A percentile compares a stretch with the other conserved stretches of the same genome.
These are phyloP conservation scores for Ochropleura plecta DNA, from an alignment of 2,888 invertebrate species.

Conservation along the genomic window DNA sequence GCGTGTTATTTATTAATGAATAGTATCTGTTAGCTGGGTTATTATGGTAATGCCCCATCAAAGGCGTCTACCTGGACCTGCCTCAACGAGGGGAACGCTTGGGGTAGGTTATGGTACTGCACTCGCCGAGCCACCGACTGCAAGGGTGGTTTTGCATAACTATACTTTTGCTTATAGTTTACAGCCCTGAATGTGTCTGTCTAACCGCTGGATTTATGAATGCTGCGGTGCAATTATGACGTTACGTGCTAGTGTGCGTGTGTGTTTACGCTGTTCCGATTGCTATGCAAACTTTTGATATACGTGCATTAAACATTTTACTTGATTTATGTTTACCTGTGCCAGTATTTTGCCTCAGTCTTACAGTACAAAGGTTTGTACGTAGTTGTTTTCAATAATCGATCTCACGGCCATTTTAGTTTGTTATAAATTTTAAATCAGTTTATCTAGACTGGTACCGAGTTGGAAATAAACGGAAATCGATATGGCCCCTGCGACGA, in stretches of 20 bases:
- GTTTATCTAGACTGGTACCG: conserved; percentile 75
- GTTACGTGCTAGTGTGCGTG: conserved; percentile 72
- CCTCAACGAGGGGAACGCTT: conserved; percentile 86
- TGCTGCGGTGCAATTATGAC: conserved; percentile 84
- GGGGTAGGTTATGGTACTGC: conserved; percentile 89
- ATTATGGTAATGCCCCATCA: conserved; percentile 86
- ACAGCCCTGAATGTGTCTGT: conserved; percentile 83
- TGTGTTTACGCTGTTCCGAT: conserved; percentile 66
- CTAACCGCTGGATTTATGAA: conserved; percentile 85
- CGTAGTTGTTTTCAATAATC: conserved; percentile 65
- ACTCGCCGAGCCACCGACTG: conserved; percentile 84
- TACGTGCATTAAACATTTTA: conserved; percentile 41
- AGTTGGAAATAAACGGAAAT: conserved; percentile 84
- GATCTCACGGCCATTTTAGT: conserved; percentile 73
- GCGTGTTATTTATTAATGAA: conserved; percentile 70
- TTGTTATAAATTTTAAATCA: conserved; percentile 83
- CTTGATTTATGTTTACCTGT: conserved; percentile 31
- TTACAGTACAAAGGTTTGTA: conserved; percentile 31
- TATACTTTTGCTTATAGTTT: conserved; percentile 80
- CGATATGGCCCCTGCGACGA: conserved; percentile 77
- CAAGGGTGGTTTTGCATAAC: conserved; percentile 87
- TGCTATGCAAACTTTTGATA: conserved; percentile 59
- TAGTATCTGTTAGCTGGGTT: conserved; percentile 73
- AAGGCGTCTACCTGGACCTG: conserved; percentile 85
- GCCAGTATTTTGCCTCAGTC: conserved; percentile 12